A percentile compares a stretch with the other conserved stretches of the same genome.
These are phyloP conservation scores for Calcarius lapponicus DNA, from an alignment of 2,797 vertebrate genomes.

Conservation along the genomic window DNA sequence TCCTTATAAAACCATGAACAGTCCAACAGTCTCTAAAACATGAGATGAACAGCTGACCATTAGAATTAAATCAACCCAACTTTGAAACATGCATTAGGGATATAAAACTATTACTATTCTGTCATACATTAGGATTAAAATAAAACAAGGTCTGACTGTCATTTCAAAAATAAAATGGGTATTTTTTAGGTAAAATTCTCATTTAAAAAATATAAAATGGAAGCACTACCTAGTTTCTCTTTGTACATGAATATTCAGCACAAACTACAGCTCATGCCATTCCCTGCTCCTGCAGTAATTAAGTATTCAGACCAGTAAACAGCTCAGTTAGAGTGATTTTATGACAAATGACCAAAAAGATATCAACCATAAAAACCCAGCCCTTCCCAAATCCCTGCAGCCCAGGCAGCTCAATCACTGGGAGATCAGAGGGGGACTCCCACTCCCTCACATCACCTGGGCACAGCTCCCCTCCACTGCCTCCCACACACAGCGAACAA, in stretches of 20 bases:
- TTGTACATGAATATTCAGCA: background rate
- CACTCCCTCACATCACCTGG: conserved; percentile 7
- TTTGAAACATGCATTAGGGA: background rate
- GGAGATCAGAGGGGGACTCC: conserved; percentile 16
- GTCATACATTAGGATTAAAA: background rate
- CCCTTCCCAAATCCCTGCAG: conserved; percentile 66
- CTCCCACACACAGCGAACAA: background rate
- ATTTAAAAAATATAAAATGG: background rate
- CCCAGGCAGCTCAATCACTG: conserved; percentile 75
- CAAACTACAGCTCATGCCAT: background rate
- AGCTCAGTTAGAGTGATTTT: conserved; percentile 74
- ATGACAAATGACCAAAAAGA: conserved; percentile 78
- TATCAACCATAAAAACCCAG: conserved; percentile 74
- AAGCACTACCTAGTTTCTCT: background rate
- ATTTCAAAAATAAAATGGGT: background rate
- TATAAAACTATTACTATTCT: background rate
- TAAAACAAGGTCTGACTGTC: background rate
- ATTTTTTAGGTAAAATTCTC: background rate
- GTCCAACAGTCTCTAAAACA: background rate
- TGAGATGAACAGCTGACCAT: background rate
- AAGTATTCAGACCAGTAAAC: conserved; percentile 76
- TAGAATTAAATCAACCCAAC: background rate
- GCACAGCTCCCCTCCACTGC: conserved; percentile 35
- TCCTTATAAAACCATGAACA: background rate
- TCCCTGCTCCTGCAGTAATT: conserved; percentile 70